Conservation (phyloP, 2,888 invertebrate genomes). For the Adelphocoris suturalis region DNA sequence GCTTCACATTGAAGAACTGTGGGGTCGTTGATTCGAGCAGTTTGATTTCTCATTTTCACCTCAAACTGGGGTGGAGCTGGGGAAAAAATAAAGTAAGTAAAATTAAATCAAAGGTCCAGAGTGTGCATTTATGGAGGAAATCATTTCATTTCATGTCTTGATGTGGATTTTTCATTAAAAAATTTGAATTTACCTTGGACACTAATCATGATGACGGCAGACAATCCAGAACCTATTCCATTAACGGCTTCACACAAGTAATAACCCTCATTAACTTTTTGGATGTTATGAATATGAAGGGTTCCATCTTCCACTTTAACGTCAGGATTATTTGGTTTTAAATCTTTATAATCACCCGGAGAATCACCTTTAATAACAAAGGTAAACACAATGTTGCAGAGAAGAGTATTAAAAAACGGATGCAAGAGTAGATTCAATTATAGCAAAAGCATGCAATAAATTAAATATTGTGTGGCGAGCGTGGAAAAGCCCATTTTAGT, state of each 20-base stretch:
- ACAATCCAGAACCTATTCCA: conserved; percentile 95
- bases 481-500: too few species aligned
- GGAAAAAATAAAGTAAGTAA: background rate
- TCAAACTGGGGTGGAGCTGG: conserved; percentile 95
- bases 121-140: background rate
- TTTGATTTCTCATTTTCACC: conserved; percentile 94
- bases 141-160: background rate
- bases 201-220: conserved; percentile 94
- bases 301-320: conserved; percentile 97
- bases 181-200: conserved; percentile 86
- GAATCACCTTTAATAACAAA: conserved; percentile 86
- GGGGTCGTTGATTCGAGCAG: conserved; percentile 93
- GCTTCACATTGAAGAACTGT: conserved; percentile 95
- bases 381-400: background rate
- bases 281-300: conserved; percentile 92
- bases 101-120: too few species aligned
- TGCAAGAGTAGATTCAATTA: background rate
- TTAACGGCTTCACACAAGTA: conserved; percentile 97
- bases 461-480: too few species aligned
- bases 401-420: background rate
- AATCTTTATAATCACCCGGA: conserved; percentile 95
- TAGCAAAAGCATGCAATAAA: too few species aligned
- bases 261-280: conserved; percentile 95
- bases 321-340: conserved; percentile 93
- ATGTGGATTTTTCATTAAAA: background rate